phyloP scores from a whole-genome alignment of 2,113 vertebrate species.

The Malurus elegans region DNA sequence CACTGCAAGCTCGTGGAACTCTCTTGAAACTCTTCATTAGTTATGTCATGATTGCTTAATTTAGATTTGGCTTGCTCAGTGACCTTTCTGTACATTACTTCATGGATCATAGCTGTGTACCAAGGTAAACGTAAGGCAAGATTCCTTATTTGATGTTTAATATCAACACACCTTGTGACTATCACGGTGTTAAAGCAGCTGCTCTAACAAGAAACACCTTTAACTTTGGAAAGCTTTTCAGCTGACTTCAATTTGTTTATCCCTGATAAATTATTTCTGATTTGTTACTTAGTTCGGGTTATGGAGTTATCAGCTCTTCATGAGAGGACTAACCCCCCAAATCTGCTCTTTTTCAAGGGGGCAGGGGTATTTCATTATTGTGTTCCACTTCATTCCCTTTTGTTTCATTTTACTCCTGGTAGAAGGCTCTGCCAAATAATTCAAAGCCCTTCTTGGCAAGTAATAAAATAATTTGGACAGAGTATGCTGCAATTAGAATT shows the following conservation, averaged over 20 bases:
- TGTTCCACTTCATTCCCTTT: constrained; percentile 47
- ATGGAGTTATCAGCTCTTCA: constrained; percentile 24
- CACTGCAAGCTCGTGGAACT: neutral
- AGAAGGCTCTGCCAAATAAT: constrained; percentile 66
- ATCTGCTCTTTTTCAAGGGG: constrained; percentile 6
- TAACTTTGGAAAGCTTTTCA: constrained; percentile 4
- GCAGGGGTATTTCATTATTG: neutral
- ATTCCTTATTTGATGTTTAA: neutral
- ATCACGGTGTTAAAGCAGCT: neutral
- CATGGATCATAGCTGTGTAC: neutral
- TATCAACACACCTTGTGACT: neutral
- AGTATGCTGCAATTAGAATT: constrained; percentile 65
- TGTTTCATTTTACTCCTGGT: constrained; percentile 63
- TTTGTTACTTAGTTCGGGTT: constrained; percentile 38
- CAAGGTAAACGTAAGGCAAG: neutral
- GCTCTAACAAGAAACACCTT: constrained; percentile 18
- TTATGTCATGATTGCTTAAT: neutral
- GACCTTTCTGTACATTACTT: neutral
- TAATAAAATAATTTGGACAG: constrained; percentile 66
- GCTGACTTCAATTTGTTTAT: neutral
- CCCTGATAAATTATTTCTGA: constrained; percentile 7
- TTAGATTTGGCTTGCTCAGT: neutral
- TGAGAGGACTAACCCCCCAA: constrained; percentile 9
- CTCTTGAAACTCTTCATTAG: neutral
- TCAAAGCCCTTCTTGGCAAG: constrained; percentile 66